phyloP scores from a whole-genome alignment of 2,797 vertebrate genomes.

The Pangasius macronema region DNA sequence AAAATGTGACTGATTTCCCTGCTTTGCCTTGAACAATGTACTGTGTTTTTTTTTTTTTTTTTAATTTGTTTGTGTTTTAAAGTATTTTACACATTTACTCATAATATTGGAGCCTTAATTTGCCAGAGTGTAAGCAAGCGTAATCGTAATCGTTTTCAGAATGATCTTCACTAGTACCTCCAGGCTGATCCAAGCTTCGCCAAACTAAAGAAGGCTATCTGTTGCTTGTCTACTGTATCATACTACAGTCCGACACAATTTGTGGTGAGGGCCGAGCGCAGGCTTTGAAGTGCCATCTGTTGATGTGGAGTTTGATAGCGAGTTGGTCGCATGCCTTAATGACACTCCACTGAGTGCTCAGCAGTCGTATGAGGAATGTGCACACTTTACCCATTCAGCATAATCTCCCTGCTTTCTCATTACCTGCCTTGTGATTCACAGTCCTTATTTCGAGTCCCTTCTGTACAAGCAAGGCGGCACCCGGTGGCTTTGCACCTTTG shows the following conservation, averaged over 20 bases:
- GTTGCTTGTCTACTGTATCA: too few relatives aligned
- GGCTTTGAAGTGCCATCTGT: slow-evolving; percentile 44
- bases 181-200: neutral
- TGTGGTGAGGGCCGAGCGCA: slow-evolving; percentile 24
- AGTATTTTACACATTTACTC: slow-evolving; percentile 1
- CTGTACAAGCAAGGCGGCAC: neutral
- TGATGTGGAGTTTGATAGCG: slow-evolving; percentile 39
- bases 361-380: slow-evolving; percentile 45
- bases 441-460: neutral
- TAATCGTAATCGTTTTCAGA: neutral
- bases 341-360: slow-evolving; percentile 37
- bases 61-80: neutral
- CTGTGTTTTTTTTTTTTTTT: neutral
- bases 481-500: neutral
- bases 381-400: slow-evolving; percentile 12
- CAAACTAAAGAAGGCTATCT: too few relatives aligned
- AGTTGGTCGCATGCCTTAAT: slow-evolving; percentile 38
- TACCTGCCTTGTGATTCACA: slow-evolving; percentile 18
- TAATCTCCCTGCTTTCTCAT: slow-evolving; percentile 15
- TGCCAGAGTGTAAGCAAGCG: neutral
- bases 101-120: neutral
- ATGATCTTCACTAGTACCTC: neutral
- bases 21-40: slow-evolving; percentile 23
- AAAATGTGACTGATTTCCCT: slow-evolving; percentile 38
- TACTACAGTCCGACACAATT: too few relatives aligned